These are phyloP conservation scores for Salticus scenicus DNA, from an alignment of 2,888 invertebrate species.

Conservation along the genomic window DNA sequence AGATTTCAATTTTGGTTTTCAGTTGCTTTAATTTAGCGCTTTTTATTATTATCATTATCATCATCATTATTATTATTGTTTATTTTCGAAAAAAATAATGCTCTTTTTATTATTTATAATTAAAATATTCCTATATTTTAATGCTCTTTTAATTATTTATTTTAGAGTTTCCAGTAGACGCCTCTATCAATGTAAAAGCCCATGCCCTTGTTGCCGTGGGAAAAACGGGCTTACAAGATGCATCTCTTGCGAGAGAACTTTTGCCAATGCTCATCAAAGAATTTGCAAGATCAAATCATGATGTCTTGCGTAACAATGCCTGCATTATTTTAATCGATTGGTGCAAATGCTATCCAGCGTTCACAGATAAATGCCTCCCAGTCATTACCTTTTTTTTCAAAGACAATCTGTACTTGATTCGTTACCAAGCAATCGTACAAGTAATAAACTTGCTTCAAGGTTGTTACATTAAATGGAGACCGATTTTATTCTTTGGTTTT, in stretches of 20 bases:
- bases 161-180: neutral
- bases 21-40: too few relatives aligned
- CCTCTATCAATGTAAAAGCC: slow-evolving; percentile 73
- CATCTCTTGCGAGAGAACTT: slow-evolving; percentile 80
- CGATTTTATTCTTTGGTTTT: slow-evolving; percentile 81
- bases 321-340: slow-evolving; percentile 81
- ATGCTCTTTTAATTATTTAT: too few relatives aligned
- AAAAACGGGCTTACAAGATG: slow-evolving; percentile 82
- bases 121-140: too few relatives aligned
- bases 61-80: too few relatives aligned
- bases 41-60: too few relatives aligned
- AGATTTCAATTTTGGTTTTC: too few relatives aligned
- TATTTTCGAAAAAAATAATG: too few relatives aligned
- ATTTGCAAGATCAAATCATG: slow-evolving; percentile 78
- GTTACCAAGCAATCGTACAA: slow-evolving; percentile 82
- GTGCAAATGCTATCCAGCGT: slow-evolving; percentile 82
- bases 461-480: slow-evolving; percentile 83
- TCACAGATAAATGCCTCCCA: slow-evolving; percentile 82
- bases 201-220: slow-evolving; percentile 78
- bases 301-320: slow-evolving; percentile 81
- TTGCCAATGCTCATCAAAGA: slow-evolving; percentile 81
- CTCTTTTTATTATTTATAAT: too few relatives aligned
- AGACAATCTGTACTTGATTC: slow-evolving; percentile 79
- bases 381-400: slow-evolving; percentile 82
- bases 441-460: slow-evolving; percentile 83